Conservation (phyloP, 2,797 vertebrate genomes). For the Artibeus jamaicensis region DNA sequence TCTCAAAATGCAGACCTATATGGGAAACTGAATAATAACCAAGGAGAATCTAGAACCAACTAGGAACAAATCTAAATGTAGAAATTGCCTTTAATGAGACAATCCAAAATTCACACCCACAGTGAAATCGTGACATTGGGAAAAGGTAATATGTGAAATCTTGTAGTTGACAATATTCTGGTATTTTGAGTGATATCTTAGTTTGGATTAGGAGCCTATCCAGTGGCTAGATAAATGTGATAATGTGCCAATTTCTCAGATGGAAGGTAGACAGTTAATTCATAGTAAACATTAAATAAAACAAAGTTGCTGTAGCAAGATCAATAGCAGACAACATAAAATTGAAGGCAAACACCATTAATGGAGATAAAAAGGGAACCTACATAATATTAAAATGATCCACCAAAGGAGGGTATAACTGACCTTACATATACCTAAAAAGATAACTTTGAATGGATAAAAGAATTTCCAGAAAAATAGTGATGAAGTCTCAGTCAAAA, state of each 20-base stretch:
- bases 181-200: background rate
- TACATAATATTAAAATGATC: background rate
- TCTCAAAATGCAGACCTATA: background rate
- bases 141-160: background rate
- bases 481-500: slow-evolving; percentile 1
- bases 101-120: background rate
- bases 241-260: background rate
- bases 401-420: background rate
- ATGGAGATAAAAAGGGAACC: background rate
- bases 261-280: background rate
- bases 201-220: background rate
- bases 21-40: background rate
- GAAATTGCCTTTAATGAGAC: background rate
- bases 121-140: background rate
- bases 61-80: background rate
- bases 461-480: slow-evolving; percentile 13
- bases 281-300: slow-evolving; percentile 13
- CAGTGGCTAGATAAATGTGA: background rate
- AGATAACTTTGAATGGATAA: background rate
- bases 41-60: background rate
- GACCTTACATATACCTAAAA: background rate
- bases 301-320: background rate
- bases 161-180: background rate
- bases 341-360: background rate
- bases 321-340: background rate